Conservation (phyloP, 2,888 invertebrate genomes). For the Chironomus tentans region DNA sequence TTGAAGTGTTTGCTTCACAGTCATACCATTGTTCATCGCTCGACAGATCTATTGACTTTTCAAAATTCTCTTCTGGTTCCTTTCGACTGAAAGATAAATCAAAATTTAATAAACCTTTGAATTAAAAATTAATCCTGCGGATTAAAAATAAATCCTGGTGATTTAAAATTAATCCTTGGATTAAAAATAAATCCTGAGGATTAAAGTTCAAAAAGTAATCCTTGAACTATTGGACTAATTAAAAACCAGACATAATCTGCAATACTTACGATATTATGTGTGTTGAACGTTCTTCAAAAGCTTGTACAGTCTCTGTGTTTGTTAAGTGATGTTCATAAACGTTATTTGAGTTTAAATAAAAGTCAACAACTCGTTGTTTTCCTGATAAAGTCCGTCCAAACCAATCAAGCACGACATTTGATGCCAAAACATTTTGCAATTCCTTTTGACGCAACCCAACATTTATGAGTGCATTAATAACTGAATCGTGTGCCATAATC, state of each 20-base stretch:
- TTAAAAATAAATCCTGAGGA: no score
- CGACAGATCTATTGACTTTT: background rate
- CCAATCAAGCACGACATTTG: constrained; percentile 36
- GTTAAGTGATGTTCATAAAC: background rate
- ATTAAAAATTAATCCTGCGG: no score
- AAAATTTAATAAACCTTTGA: background rate
- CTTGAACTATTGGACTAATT: no score
- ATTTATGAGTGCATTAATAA: background rate
- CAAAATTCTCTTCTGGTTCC: background rate
- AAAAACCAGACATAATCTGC: background rate
- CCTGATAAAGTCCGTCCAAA: constrained; percentile 35
- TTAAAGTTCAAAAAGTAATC: no score
- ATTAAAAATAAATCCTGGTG: no score
- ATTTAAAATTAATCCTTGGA: no score
- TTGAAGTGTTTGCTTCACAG: background rate
- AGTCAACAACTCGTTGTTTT: constrained; percentile 31
- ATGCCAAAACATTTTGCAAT: constrained; percentile 30
- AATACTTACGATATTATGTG: constrained; percentile 7
- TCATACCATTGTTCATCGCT: constrained; percentile 5
- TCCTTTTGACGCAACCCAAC: background rate
- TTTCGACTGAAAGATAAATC: background rate
- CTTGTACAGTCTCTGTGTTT: background rate
- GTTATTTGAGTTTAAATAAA: constrained; percentile 2
- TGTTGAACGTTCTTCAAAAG: background rate
- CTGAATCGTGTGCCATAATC: background rate